These are phyloP conservation scores for Orbicella faveolata DNA, from an alignment of 64 coral and sea anemone species.

Conservation along the genomic window DNA sequence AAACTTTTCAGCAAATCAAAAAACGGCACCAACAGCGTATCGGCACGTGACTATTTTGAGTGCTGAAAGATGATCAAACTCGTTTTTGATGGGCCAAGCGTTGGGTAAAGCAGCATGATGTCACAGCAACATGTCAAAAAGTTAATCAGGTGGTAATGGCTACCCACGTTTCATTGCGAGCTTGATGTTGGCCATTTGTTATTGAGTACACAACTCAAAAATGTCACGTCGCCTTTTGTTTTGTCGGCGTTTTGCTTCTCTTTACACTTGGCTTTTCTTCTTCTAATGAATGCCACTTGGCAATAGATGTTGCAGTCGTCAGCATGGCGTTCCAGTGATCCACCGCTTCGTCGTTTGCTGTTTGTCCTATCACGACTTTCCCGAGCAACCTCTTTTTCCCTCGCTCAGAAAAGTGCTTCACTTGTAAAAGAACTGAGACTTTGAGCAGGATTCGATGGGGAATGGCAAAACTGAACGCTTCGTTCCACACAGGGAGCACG, in stretches of 20 bases:
- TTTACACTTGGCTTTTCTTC: conserved; percentile 28
- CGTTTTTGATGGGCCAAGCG: no score
- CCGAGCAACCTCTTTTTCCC: conserved; percentile 77
- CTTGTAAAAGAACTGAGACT: conserved; percentile 70
- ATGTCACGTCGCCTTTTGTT: conserved; percentile 10
- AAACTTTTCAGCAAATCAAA: no score
- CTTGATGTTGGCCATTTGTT: background rate
- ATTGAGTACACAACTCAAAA: background rate
- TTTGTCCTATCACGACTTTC: conserved; percentile 77
- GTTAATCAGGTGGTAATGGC: background rate
- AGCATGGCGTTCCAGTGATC: conserved; percentile 96
- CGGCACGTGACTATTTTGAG: no score
- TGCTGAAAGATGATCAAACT: no score
- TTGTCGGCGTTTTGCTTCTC: background rate
- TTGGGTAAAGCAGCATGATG: no score
- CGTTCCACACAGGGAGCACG: conserved; percentile 83
- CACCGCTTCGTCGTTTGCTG: conserved; percentile 79
- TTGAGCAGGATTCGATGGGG: conserved; percentile 79
- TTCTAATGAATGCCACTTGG: conserved; percentile 70
- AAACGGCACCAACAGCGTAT: no score
- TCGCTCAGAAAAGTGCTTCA: conserved; percentile 89
- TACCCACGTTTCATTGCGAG: background rate
- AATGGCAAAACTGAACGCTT: conserved; percentile 90
- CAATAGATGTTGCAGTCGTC: conserved; percentile 63
- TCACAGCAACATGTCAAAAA: background rate